phyloP scores from a whole-genome alignment of 2,797 vertebrate species.

The Mus caroli region DNA sequence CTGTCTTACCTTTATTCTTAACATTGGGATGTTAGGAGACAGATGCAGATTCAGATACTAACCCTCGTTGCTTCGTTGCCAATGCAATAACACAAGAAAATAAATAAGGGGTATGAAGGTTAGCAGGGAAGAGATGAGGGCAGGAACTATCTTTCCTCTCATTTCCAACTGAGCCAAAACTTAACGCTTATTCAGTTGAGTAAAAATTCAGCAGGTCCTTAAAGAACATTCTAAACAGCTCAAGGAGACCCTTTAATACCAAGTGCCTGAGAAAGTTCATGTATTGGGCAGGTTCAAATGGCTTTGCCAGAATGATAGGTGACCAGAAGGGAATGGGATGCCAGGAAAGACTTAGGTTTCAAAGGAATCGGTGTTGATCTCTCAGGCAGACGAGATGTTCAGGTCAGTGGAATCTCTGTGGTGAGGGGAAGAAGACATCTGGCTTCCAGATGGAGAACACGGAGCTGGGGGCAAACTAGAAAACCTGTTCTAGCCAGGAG shows the following conservation, averaged over 20 bases:
- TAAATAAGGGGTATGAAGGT: background rate
- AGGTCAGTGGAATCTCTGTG: background rate
- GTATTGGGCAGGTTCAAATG: background rate
- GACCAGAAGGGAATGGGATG: background rate
- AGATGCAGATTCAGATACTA: background rate
- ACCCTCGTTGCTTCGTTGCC: background rate
- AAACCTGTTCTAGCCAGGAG: background rate
- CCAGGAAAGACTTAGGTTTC: constrained; percentile 15
- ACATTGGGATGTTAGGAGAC: background rate
- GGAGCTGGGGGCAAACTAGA: background rate
- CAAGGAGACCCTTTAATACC: background rate
- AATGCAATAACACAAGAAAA: constrained; percentile 39
- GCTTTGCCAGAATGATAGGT: background rate
- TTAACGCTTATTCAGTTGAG: constrained; percentile 28
- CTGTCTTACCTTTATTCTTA: background rate
- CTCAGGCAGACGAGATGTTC: background rate
- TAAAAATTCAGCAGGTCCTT: background rate
- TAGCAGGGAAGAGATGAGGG: background rate
- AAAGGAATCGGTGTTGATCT: background rate
- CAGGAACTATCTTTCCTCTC: background rate
- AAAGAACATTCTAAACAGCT: constrained; percentile 18
- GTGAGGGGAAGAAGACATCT: background rate
- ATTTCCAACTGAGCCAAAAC: constrained; percentile 1
- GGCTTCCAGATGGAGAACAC: background rate
- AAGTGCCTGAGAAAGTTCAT: background rate